Conservation (phyloP, 2,888 invertebrate genomes). For the Hyposoter dolosus region DNA sequence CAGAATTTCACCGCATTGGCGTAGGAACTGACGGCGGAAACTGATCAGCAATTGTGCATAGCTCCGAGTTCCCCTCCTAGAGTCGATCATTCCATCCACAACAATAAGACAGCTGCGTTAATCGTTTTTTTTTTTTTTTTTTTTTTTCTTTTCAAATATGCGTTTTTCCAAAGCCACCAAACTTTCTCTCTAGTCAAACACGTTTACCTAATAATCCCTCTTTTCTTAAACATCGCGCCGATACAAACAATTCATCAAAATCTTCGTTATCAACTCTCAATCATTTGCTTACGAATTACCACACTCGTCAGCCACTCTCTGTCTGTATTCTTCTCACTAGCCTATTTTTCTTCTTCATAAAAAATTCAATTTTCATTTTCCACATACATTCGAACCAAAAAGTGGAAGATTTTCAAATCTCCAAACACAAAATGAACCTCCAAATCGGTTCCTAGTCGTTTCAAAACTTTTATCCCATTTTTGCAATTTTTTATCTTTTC, state of each 20-base stretch:
- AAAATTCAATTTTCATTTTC: neutral
- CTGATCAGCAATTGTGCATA: constrained; percentile 81
- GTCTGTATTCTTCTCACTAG: constrained; percentile 6
- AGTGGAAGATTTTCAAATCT: neutral
- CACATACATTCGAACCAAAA: neutral
- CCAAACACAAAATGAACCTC: constrained; percentile 7
- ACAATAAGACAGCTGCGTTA: constrained; percentile 85
- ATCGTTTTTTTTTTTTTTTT: constrained; percentile 79
- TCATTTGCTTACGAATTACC: constrained; percentile 49
- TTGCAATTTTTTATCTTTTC: neutral
- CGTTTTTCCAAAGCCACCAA: constrained; percentile 27
- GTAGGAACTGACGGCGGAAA: constrained; percentile 82
- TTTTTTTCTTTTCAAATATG: constrained; percentile 55
- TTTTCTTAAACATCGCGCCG: constrained; percentile 47
- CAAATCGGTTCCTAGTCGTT: neutral
- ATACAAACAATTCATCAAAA: constrained; percentile 40
- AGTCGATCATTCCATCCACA: constrained; percentile 84
- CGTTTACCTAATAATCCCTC: constrained; percentile 54
- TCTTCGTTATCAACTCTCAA: neutral
- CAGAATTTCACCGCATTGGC: constrained; percentile 83
- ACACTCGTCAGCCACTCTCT: constrained; percentile 75
- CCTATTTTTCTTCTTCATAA: neutral
- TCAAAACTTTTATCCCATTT: neutral
- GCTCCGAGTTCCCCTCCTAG: constrained; percentile 84
- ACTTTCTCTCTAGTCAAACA: constrained; percentile 36